Conservation (phyloP, 2,797 vertebrate genomes). For the Antrozous pallidus region DNA sequence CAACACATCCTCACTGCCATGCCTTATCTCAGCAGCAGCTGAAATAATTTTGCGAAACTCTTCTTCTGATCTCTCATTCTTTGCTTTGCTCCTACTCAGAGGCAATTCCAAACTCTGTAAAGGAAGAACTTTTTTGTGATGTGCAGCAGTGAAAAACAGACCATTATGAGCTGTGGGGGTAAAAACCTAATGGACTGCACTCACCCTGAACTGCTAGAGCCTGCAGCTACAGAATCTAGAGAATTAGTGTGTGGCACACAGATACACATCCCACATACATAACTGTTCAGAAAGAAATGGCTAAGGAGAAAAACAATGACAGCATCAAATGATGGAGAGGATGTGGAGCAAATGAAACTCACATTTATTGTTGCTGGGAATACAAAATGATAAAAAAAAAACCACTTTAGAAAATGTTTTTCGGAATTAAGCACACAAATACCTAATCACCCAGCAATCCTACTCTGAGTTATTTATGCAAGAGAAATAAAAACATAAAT, state of each 20-base stretch:
- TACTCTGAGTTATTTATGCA: neutral
- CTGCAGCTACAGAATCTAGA: neutral
- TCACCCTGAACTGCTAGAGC: neutral
- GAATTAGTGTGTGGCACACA: neutral
- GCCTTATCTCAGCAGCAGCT: neutral
- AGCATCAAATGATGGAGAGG: neutral
- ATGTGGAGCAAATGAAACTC: neutral
- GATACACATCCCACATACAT: neutral
- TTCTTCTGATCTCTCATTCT: neutral
- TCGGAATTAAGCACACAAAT: neutral
- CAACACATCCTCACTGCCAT: neutral
- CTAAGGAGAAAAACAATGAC: neutral
- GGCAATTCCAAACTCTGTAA: neutral
- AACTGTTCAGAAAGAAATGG: neutral
- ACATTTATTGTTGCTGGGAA: fast-evolving
- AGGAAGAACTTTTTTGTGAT: neutral
- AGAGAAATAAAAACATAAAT: neutral
- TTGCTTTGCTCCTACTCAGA: neutral
- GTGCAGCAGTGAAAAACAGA: neutral
- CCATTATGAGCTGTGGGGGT: neutral
- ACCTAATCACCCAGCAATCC: neutral
- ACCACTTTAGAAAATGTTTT: neutral
- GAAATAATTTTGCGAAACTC: neutral
- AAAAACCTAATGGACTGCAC: neutral
- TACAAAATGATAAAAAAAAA: neutral